Base-by-base conservation (phyloP, 2,113 vertebrate genomes). In the Recurvirostra avosetta region DNA sequence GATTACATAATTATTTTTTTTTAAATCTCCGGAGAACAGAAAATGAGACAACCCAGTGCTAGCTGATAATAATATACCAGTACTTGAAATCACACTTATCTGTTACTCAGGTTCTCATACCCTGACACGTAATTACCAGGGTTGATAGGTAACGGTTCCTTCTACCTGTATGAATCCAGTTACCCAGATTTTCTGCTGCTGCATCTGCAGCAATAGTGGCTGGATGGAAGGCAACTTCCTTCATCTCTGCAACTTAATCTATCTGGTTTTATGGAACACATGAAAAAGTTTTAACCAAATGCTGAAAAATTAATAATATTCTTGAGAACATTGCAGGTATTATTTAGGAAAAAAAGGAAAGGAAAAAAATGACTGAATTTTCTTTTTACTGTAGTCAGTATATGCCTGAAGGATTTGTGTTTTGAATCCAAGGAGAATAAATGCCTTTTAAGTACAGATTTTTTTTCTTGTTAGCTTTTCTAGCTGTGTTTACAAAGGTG, bases 121-220 rank as follows among this genome's bases (percentile, higher is more conserved):
- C 86, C 90, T 97, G 96, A 93, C 94, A 93, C 38, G 2, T 87
- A 93, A 96, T 97, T 97, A 82, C 95, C 92, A 19, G 73, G n/a
- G 56, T 20, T 74, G 84, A 26, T 71, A 7, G 26, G 36, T 66
- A 89, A 8, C 26, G 36, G 16, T 43, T 92, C 40, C 75, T 50
- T 56, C 86, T 66, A 29, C 40, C 53, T 25, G 1, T 18, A 32
- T 25, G 34, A 88, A 45, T 19, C 27, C 7, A 20, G 40, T 56
- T 88, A 15, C 26, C 74, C 30, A 21, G 36, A 55, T 74, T 63
- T 65, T 58, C 50, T 43, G 20, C 53, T 63, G 86, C 19, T 84
- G 26, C 25, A 9, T 55, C 55, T 65, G 40, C 29, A 70, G 6
- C 55, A 55, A 3, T 5, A 12, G 50, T 18, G 43, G 21, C 56